Evolutionary conservation across 2,113 vertebrate genomes (phyloP).

Genomic region (Pelobates fuscus): DNA sequence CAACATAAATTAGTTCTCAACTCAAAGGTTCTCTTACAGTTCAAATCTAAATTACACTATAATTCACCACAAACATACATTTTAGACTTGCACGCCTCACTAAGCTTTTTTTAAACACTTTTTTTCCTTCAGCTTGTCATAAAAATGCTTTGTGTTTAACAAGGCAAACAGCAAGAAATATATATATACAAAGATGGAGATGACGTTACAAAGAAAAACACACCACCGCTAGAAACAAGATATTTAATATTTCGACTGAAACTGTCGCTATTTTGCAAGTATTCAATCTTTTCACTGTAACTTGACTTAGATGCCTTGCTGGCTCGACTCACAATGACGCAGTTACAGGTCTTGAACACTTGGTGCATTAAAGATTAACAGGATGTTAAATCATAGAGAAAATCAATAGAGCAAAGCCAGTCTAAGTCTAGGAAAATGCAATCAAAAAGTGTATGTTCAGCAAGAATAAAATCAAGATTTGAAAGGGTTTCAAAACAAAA

Average conservation of each 20-base stretch:
- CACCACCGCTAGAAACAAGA: not conserved
- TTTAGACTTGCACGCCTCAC: not conserved
- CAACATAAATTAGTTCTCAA: not conserved
- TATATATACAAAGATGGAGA: not conserved
- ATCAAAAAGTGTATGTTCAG: slow-evolving; percentile 4
- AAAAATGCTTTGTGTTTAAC: not conserved
- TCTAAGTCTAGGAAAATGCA: not conserved
- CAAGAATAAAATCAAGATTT: not conserved
- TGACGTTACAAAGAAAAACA: not conserved
- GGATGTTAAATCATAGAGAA: slow-evolving; percentile 10
- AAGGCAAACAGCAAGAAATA: not conserved
- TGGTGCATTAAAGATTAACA: slow-evolving; percentile 9
- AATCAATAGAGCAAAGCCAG: slow-evolving; percentile 19
- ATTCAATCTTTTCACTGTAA: not conserved
- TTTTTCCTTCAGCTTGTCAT: not conserved
- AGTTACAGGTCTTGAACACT: slow-evolving; percentile 14
- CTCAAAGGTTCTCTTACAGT: not conserved
- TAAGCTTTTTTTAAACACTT: not conserved
- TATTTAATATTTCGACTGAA: not conserved
- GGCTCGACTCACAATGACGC: not conserved
- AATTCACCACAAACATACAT: not conserved
- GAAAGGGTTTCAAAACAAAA: not conserved
- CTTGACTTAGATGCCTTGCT: not conserved
- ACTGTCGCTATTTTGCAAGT: not conserved
- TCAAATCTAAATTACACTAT: not conserved